These are phyloP conservation scores for Drosophila equinoxialis DNA, from an alignment of 1,140 invertebrate genomes.

Conservation along the genomic window DNA sequence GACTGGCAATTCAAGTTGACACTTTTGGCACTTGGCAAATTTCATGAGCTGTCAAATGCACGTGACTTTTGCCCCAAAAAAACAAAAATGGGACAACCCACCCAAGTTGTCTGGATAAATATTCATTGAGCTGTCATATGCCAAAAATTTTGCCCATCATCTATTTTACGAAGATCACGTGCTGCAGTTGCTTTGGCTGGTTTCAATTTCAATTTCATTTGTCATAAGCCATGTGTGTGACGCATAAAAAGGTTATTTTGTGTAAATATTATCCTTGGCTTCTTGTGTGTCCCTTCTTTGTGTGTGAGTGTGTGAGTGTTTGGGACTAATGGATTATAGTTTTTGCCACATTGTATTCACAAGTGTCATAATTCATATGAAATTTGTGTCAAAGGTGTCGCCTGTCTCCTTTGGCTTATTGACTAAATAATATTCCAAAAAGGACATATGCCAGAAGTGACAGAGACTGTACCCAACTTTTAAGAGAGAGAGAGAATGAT, in stretches of 20 bases:
- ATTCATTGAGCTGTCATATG: constrained; percentile 66
- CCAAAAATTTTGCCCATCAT: not conserved
- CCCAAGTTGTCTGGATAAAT: constrained; percentile 9
- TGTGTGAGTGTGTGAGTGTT: constrained; percentile 26
- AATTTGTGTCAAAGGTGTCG: constrained; percentile 62
- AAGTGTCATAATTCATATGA: constrained; percentile 75
- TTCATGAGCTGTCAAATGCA: constrained; percentile 62
- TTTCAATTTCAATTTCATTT: constrained; percentile 51
- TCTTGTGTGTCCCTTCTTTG: not conserved
- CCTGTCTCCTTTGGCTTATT: constrained; percentile 44
- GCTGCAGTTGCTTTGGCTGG: constrained; percentile 56
- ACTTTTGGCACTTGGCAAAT: constrained; percentile 47
- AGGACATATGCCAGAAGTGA: constrained; percentile 39
- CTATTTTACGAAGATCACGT: constrained; percentile 55
- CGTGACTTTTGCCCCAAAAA: constrained; percentile 58
- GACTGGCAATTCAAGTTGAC: constrained; percentile 64
- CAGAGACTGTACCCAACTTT: not conserved
- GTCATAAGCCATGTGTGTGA: constrained; percentile 40
- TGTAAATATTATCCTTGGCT: constrained; percentile 36
- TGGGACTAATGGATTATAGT: constrained; percentile 58
- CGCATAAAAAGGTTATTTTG: constrained; percentile 39
- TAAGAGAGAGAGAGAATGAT: not conserved
- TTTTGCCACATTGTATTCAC: constrained; percentile 31
- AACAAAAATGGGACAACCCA: not conserved
- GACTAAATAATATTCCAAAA: constrained; percentile 20